Base-by-base conservation (phyloP, 2,797 vertebrate genomes). In the Limnodromus scolopaceus region DNA sequence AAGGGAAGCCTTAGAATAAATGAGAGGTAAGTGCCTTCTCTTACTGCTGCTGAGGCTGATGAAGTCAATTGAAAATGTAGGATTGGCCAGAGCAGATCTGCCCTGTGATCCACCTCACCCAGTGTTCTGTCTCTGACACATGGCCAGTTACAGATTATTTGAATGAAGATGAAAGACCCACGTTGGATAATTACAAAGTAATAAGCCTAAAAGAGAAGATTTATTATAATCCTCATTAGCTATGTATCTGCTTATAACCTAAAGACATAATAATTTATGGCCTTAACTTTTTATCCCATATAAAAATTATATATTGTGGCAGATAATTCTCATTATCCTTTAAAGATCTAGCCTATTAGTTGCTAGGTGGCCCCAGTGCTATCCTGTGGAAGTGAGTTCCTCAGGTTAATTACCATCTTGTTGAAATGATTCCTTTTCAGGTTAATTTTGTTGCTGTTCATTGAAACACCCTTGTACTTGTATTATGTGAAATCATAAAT, bases 21-120 rank as follows among this genome's bases (percentile, higher is more conserved):
- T 60, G 87, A 79, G 95, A 91, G n/a, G 75, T 77, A 70, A 89
- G 83, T 88, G 85, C 63, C 83, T 96, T 95, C 85, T 93, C 63
- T 38, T 87, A 79, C 66, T 79, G 74, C 85, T 95, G 74, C 80
- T 88, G 55, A 89, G 95, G 74, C 91, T 92, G 58, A n/a, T 76
- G 60, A 80, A 81, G 38, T 86, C 43, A 88, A 24, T 45, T 83
- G 57, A 65, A 78, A 83, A 64, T 14, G 23, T 18, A 64, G 43
- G 83, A 90, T 18, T 84, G 74, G n/a, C 49, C 76, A 78, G 54
- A 71, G 75, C 41, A 81, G 38, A 70, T 92, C 32, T 78, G 20
- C 65, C 36, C 46, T 58, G 49, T 87, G 55, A 36, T 68, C 66
- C 53, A 13, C 60, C 60, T 87, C 1, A 0, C 66, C 51, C 58